phyloP scores from a whole-genome alignment of 2,888 invertebrate species.

The Pandemis cinnamomeana region DNA sequence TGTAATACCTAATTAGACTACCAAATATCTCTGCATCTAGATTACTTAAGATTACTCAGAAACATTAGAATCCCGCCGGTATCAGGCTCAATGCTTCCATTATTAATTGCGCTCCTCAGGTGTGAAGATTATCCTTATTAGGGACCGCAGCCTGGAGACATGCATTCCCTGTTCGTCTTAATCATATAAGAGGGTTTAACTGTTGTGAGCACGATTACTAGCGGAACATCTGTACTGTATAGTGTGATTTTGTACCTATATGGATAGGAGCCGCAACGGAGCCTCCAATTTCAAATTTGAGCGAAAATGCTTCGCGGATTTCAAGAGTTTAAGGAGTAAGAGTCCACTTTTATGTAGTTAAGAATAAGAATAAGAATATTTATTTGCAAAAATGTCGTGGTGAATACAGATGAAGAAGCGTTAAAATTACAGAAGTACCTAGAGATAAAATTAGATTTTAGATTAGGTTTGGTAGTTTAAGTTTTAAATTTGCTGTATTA shows the following conservation, averaged over 20 bases:
- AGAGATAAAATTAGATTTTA: no score
- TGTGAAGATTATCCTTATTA: slow-evolving; percentile 81
- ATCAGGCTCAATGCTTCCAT: slow-evolving; percentile 56
- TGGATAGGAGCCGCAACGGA: background rate
- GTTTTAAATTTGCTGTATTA: no score
- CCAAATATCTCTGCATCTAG: slow-evolving; percentile 10
- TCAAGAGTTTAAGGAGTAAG: no score
- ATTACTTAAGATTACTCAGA: slow-evolving; percentile 35
- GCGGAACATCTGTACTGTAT: slow-evolving; percentile 24
- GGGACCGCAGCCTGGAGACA: slow-evolving; percentile 70
- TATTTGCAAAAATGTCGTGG: no score
- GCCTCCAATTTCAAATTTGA: background rate
- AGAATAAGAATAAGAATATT: no score
- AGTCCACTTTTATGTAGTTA: no score
- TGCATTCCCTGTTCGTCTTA: slow-evolving; percentile 60
- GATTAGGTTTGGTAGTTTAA: no score
- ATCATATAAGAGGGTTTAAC: slow-evolving; percentile 49
- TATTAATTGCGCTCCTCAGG: slow-evolving; percentile 82
- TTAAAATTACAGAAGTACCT: no score
- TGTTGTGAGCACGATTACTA: slow-evolving; percentile 33
- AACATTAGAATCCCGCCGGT: slow-evolving; percentile 26
- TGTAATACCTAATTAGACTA: slow-evolving; percentile 12
- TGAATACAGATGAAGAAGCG: no score
- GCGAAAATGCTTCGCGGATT: background rate
- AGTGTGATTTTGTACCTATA: slow-evolving; percentile 1